Evolutionary conservation across 2,113 vertebrate genomes (phyloP), one percentile per base, ranked within the genome.

Genomic region (Alligator sinensis): DNA sequence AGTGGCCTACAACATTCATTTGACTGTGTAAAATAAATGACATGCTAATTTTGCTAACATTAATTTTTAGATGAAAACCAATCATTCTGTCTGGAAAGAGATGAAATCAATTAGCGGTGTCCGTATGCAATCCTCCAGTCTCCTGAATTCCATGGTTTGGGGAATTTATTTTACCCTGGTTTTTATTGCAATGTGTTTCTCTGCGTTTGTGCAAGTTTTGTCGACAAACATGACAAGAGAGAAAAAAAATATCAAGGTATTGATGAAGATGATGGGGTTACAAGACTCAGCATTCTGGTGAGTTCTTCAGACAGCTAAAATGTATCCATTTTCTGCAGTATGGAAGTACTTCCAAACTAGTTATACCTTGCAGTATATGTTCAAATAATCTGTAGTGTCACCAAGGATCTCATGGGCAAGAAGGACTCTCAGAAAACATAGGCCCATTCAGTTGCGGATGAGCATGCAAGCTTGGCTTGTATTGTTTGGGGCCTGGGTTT

Each of bases 191-290:
- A 2, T 96, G 34, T 97, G 64, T 87, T 96, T 97, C 84, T 85
- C 79, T 75, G 94, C 94, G 0, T 85, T 78, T 70, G 84, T 96
- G 80, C 94, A 97, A 77, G 97, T 96, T 2, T 5, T 93, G 9
- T 96, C 97, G 2, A 60, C 95, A 75, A 97, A 92, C 59, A 27
- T 97, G 14, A 68, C 66, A 22, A 83, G 84, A 68, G 97, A 98
- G 88, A 96, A 95, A 30, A 94, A 97, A 91, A 82, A 82, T 60
- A 97, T 99, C 55, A 99, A 99, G 93, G 98, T 99, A 47, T 86
- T 98, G 83, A 99, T 99, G 98, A 98, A 95, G 90, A 98, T 98
- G 84, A 99, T 99, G 98, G 98, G 98, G 30, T 97, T 99, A 22
- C 98, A 97, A 14, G 98, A 98, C 72, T 93, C 96, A 0, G 97